Percentiles rank a stretch among this genome's conserved stretches.
These are phyloP conservation scores for Drosophila austrosaltans DNA, from an alignment of 2,888 invertebrate genomes.

Conservation along the genomic window DNA sequence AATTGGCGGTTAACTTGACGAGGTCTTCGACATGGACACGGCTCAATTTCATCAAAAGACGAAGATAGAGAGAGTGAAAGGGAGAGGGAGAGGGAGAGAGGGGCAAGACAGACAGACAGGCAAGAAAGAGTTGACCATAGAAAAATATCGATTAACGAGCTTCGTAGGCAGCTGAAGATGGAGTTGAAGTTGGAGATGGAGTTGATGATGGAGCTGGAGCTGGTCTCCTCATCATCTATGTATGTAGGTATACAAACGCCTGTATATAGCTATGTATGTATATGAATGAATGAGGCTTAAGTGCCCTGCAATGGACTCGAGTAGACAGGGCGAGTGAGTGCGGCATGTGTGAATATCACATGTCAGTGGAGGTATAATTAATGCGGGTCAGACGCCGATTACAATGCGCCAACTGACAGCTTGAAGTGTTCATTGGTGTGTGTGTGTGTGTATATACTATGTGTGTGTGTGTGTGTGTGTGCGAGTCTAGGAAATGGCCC, in stretches of 20 bases:
- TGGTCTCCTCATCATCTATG: slow-evolving; percentile 40
- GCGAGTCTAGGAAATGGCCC: slow-evolving; percentile 45
- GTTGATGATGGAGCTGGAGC: slow-evolving; percentile 23
- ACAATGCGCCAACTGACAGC: slow-evolving; percentile 78
- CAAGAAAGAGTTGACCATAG: slow-evolving; percentile 14
- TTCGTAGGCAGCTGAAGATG: slow-evolving; percentile 60
- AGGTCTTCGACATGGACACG: slow-evolving; percentile 46
- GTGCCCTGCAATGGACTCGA: slow-evolving; percentile 57
- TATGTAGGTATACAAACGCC: slow-evolving; percentile 17
- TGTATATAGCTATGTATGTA: not conserved
- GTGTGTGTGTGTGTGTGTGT: slow-evolving; percentile 13
- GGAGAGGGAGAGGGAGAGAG: not conserved
- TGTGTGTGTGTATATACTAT: not conserved
- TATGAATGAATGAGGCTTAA: slow-evolving; percentile 58
- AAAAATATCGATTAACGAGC: slow-evolving; percentile 70
- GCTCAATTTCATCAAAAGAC: slow-evolving; percentile 62
- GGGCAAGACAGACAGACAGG: slow-evolving; percentile 23
- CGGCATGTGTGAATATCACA: slow-evolving; percentile 75
- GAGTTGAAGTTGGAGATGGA: slow-evolving; percentile 43
- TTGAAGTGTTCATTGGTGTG: slow-evolving; percentile 66
- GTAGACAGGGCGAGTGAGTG: slow-evolving; percentile 47
- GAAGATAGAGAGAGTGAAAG: not conserved
- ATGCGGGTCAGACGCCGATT: slow-evolving; percentile 79
- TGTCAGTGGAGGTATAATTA: slow-evolving; percentile 78
- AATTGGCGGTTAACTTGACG: not conserved